phyloP scores from a whole-genome alignment of 92 coral and sea anemone genomes.

The Pocillopora meandrina region DNA sequence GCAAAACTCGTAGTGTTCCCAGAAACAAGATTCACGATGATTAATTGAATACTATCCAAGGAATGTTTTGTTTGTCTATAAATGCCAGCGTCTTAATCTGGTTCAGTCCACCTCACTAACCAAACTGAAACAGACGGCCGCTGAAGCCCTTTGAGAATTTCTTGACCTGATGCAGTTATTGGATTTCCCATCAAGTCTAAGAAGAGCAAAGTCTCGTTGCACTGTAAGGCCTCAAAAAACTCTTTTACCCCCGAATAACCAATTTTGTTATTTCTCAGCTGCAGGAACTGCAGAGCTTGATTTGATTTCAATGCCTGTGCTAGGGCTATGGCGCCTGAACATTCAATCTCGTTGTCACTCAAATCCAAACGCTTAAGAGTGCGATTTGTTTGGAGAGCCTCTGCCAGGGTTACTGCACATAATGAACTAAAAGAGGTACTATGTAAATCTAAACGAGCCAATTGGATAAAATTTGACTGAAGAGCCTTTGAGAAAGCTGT shows the following conservation, averaged over 20 bases:
- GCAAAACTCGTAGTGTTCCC: too few species aligned
- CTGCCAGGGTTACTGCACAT: neutral
- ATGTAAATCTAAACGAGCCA: neutral
- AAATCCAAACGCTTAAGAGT: constrained; percentile 4
- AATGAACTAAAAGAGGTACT: neutral
- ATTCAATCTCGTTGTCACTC: neutral
- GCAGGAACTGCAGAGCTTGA: neutral
- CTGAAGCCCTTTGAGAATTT: too few species aligned
- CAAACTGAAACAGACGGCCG: too few species aligned
- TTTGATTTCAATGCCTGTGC: neutral
- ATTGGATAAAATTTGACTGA: neutral
- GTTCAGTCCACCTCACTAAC: too few species aligned
- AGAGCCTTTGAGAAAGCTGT: neutral
- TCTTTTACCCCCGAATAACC: neutral
- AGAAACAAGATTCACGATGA: too few species aligned
- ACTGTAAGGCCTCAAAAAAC: neutral
- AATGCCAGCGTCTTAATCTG: too few species aligned
- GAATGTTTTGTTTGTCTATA: too few species aligned
- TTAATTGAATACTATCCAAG: too few species aligned
- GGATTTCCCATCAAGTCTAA: neutral
- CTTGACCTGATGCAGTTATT: neutral
- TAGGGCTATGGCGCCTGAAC: neutral
- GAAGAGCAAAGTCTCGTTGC: neutral
- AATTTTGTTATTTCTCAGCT: neutral
- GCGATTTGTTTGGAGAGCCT: constrained; percentile 1